Base-by-base conservation (phyloP, 2,113 vertebrate species). In the Gymnorhina tibicen region DNA sequence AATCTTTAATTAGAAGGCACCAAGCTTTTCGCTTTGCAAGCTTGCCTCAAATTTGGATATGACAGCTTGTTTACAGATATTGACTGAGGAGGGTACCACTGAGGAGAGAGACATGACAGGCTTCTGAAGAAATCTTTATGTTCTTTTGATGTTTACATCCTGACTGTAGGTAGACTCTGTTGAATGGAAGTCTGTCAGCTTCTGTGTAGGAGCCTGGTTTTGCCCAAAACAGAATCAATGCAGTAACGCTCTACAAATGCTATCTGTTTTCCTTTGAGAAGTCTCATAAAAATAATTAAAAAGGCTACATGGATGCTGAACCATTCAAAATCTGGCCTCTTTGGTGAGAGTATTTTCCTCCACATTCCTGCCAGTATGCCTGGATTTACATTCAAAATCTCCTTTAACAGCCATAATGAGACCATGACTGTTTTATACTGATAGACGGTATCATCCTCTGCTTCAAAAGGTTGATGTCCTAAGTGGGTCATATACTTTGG, bases 1-100 rank as follows among this genome's bases (percentile, higher is more conserved):
- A 85, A 89, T 70, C 70, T 77, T 89, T 82, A 94, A 85, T 94
- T 91, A 93, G 87, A 90, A 91, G 42, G 24, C 53, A 84, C 52
- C 44, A 69, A 84, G 33, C 7, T 80, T 91, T 95, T 88, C 7
- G 3, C 47, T 91, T 77, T 93, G 62, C 79, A 93, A 88, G 22
- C 47, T 77, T 88, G 42, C 63, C 59, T 94, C 67, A 86, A 42
- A 77, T 91, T 90, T 80, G 24, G 30, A 66, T 69, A 80, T 67
- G 67, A 87, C 41, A 91, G 55, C 39, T 86, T 91, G 39, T 93
- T 90, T 90, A 77, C 35, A 83, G 67, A 67, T 56, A 13, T 33
- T 93, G 85, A 94, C 47, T 90, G 79, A 94, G 70, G 76, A 84
- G 30, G 35, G n/a, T 88, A 47, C 17, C 35, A 84, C 27, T 67